Conservation (phyloP, 2,888 invertebrate genomes). For the Limnephilus auricula region DNA sequence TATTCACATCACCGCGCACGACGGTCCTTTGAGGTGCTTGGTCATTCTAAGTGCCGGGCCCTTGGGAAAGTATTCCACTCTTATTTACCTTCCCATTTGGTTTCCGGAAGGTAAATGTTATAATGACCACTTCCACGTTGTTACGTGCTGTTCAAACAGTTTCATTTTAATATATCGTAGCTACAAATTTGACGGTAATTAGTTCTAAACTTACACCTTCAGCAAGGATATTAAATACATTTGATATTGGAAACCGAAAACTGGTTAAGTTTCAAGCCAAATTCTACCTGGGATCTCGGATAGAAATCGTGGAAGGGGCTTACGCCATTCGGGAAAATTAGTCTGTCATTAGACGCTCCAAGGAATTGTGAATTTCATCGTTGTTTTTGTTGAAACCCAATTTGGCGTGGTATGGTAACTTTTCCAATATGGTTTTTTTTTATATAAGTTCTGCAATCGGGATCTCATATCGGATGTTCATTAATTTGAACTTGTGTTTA, state of each 20-base stretch:
- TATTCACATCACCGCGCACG: slow-evolving; percentile 43
- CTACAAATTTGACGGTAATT: background rate
- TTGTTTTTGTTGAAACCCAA: background rate
- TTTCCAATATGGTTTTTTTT: background rate
- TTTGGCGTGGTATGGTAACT: background rate
- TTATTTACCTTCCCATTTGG: slow-evolving; percentile 28
- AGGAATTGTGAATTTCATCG: background rate
- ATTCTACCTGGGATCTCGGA: background rate
- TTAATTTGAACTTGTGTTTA: background rate
- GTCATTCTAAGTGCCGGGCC: slow-evolving; percentile 18
- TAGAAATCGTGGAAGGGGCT: background rate
- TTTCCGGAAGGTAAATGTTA: background rate
- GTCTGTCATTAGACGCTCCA: background rate
- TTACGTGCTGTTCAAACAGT: background rate
- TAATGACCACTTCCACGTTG: background rate
- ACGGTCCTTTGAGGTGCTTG: slow-evolving; percentile 31
- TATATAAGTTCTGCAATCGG: background rate
- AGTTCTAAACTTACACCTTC: background rate
- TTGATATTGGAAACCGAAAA: background rate
- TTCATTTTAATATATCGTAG: background rate
- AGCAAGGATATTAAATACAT: background rate
- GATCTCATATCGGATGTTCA: background rate
- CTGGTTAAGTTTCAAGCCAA: background rate
- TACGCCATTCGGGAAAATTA: background rate
- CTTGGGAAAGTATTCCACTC: slow-evolving; percentile 54